phyloP scores from a whole-genome alignment of 2,888 invertebrate genomes.

The Argyra leucocephala region DNA sequence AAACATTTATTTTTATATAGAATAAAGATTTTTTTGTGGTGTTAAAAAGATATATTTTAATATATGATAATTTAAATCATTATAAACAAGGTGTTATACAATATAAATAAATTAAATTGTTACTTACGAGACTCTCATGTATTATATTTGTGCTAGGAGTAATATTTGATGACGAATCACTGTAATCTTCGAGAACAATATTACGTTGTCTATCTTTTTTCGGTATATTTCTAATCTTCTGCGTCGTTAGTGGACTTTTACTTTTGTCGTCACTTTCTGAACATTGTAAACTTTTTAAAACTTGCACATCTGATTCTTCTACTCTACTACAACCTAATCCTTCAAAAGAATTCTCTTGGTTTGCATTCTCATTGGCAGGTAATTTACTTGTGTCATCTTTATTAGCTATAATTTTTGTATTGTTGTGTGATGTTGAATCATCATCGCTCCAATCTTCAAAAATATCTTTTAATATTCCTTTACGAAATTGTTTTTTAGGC shows the following conservation, averaged over 20 bases:
- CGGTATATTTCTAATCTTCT: slow-evolving; percentile 39
- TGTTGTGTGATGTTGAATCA: neutral
- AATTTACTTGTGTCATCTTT: neutral
- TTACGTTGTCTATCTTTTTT: slow-evolving; percentile 39
- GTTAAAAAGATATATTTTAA: no score
- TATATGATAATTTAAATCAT: no score
- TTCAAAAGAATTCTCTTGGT: neutral
- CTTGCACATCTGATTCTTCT: neutral
- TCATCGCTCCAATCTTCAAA: slow-evolving; percentile 5
- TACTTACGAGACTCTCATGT: neutral
- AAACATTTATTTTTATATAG: no score
- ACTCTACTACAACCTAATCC: slow-evolving; percentile 10
- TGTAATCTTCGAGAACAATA: slow-evolving; percentile 33
- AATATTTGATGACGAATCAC: slow-evolving; percentile 15
- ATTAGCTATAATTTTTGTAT: neutral
- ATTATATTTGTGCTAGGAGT: neutral
- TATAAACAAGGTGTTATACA: no score
- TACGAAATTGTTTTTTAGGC: slow-evolving; percentile 5
- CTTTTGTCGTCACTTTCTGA: slow-evolving; percentile 1
- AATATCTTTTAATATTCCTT: neutral
- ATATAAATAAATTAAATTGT: no score
- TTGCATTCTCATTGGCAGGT: neutral
- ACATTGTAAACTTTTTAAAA: neutral
- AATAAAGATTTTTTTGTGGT: no score
- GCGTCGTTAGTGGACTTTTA: slow-evolving; percentile 19